These are phyloP conservation scores for Pelodiscus sinensis DNA, from an alignment of 2,113 vertebrate species.

Conservation along the genomic window DNA sequence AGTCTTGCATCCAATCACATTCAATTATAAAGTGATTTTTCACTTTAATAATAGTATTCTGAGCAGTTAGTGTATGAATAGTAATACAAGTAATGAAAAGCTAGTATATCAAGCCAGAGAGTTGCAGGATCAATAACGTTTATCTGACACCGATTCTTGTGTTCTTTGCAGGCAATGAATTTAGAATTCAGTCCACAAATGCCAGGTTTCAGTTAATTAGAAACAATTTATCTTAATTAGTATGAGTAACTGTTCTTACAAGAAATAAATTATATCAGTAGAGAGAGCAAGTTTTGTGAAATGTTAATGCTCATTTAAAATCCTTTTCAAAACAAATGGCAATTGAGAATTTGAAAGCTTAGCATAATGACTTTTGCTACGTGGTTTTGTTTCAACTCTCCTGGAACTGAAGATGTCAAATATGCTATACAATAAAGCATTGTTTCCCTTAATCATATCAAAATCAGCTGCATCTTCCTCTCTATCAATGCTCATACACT, in stretches of 20 bases:
- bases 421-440: neutral
- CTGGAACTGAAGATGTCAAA: neutral
- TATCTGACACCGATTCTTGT: constrained; percentile 64
- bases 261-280: constrained; percentile 73
- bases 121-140: constrained; percentile 61
- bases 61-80: neutral
- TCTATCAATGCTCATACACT: constrained; percentile 43
- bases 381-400: constrained; percentile 26
- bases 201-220: constrained; percentile 74
- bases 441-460: constrained; percentile 27
- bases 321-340: constrained; percentile 42
- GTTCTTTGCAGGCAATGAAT: constrained; percentile 63
- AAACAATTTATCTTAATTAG: constrained; percentile 80
- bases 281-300: constrained; percentile 61
- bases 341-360: neutral
- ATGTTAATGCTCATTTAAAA: constrained; percentile 55
- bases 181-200: constrained; percentile 61
- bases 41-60: constrained; percentile 10
- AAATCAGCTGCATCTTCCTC: constrained; percentile 3
- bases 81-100: constrained; percentile 26
- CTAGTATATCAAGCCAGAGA: constrained; percentile 44
- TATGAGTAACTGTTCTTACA: constrained; percentile 55
- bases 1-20: neutral
- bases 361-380: neutral
- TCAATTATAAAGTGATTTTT: constrained; percentile 15